These are phyloP conservation scores for Dyspetes luteomarginatus DNA, from an alignment of 2,888 invertebrate genomes.

Conservation along the genomic window DNA sequence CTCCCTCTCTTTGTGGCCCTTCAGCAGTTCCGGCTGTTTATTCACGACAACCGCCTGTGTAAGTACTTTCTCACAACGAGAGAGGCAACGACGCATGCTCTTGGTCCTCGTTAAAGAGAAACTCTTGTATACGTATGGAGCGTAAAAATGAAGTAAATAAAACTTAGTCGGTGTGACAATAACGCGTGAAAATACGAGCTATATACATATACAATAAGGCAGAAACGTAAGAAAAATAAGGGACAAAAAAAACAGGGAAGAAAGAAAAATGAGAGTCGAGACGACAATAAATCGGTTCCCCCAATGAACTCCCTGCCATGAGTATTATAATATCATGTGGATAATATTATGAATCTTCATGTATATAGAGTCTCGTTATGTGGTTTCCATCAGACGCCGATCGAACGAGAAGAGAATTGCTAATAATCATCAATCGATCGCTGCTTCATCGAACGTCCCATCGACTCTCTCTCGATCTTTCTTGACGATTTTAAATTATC, in stretches of 20 bases:
- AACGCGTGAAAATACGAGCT: slow-evolving; percentile 14
- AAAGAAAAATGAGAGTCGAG: slow-evolving; percentile 9
- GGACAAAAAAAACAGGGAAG: neutral
- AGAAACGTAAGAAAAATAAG: neutral
- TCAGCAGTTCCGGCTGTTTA: neutral
- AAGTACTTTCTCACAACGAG: slow-evolving; percentile 16
- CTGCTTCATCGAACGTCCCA: neutral
- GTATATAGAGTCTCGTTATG: neutral
- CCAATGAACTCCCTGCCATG: no score
- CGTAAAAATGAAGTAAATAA: slow-evolving; percentile 38
- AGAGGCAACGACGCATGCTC: neutral
- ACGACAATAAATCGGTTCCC: slow-evolving; percentile 25
- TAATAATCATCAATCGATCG: slow-evolving; percentile 29
- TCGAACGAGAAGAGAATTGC: neutral
- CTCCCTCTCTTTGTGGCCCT: slow-evolving; percentile 15
- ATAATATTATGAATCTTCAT: no score
- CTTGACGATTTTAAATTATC: slow-evolving; percentile 15
- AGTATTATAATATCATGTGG: no score
- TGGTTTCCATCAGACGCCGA: neutral
- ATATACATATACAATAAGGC: neutral
- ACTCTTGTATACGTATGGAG: slow-evolving; percentile 9
- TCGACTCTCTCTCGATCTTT: neutral
- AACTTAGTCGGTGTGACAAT: neutral
- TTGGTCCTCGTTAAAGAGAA: slow-evolving; percentile 50
- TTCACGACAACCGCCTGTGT: neutral